These are phyloP conservation scores for Cephus spinipes DNA, from an alignment of 2,888 invertebrate species.

Conservation along the genomic window DNA sequence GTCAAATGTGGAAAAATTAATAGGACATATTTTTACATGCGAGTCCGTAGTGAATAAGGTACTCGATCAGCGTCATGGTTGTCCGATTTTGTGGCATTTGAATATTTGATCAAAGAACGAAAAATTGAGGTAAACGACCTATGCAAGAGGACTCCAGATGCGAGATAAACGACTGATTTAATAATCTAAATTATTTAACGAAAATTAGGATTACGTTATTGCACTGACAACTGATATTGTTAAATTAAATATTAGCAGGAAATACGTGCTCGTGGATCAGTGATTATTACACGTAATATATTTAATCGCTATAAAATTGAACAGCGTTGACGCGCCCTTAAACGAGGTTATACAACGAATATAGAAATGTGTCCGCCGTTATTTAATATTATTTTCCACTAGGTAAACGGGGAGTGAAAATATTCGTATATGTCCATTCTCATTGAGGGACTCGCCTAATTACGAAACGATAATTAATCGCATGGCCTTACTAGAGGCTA, in stretches of 20 bases:
- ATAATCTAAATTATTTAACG: not conserved
- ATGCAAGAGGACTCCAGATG: not conserved
- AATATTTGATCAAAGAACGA: slow-evolving; percentile 20
- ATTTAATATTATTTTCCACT: too few relatives aligned
- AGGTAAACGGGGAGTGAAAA: too few relatives aligned
- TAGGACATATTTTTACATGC: slow-evolving; percentile 34
- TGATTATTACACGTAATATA: not conserved
- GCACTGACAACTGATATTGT: too few relatives aligned
- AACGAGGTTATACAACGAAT: slow-evolving; percentile 6
- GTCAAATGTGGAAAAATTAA: not conserved
- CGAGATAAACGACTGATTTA: not conserved
- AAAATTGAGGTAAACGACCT: slow-evolving; percentile 9
- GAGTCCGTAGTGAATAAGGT: slow-evolving; percentile 17
- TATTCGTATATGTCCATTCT: not conserved
- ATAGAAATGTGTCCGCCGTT: not conserved
- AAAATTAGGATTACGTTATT: too few relatives aligned
- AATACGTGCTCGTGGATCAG: not conserved
- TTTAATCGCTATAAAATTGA: not conserved
- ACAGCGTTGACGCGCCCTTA: not conserved
- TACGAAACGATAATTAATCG: slow-evolving; percentile 12
- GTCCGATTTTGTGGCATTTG: slow-evolving; percentile 15
- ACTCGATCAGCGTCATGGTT: slow-evolving; percentile 17
- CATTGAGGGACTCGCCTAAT: slow-evolving; percentile 2
- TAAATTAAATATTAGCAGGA: too few relatives aligned
- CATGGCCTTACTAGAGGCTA: slow-evolving; percentile 23